Percentiles rank a stretch among this genome's conserved stretches.
phyloP scores from a whole-genome alignment of 2,888 invertebrate species.

The Parnassius glacialis region DNA sequence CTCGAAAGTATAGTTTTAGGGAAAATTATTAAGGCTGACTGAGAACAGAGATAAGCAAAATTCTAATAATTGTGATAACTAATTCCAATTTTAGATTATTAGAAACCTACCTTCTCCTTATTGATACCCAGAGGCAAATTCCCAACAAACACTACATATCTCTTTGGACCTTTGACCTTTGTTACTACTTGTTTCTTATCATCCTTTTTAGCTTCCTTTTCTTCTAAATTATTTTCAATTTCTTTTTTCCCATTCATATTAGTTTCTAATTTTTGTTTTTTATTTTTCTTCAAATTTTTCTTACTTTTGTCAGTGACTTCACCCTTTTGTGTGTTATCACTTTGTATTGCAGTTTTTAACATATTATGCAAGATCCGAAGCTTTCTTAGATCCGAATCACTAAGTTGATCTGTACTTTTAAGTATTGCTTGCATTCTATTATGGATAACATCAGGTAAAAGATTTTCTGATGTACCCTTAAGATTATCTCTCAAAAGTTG shows the following conservation, averaged over 20 bases:
- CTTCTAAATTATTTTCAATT: conserved; percentile 11
- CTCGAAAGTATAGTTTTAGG: too few species aligned
- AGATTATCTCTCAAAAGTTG: conserved; percentile 53
- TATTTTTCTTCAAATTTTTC: conserved; percentile 26
- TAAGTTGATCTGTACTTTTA: conserved; percentile 40
- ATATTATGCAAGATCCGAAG: conserved; percentile 66
- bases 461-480: conserved; percentile 48
- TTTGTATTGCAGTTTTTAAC: conserved; percentile 47
- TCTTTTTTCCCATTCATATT: conserved; percentile 25
- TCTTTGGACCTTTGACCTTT: conserved; percentile 57
- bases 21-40: too few species aligned
- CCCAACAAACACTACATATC: conserved; percentile 75
- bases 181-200: conserved; percentile 27
- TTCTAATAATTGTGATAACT: too few species aligned
- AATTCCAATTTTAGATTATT: too few species aligned
- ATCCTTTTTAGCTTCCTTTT: conserved; percentile 27
- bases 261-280: conserved; percentile 27
- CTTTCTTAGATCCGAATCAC: conserved; percentile 57
- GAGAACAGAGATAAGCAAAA: too few species aligned
- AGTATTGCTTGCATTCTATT: conserved; percentile 55
- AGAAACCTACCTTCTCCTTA: conserved; percentile 53
- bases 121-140: conserved; percentile 61
- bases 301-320: conserved; percentile 26
- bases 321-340: conserved; percentile 20
- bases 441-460: conserved; percentile 62